These are phyloP conservation scores for Oophaga sylvatica DNA, from an alignment of 2,797 vertebrate species.

Conservation along the genomic window DNA sequence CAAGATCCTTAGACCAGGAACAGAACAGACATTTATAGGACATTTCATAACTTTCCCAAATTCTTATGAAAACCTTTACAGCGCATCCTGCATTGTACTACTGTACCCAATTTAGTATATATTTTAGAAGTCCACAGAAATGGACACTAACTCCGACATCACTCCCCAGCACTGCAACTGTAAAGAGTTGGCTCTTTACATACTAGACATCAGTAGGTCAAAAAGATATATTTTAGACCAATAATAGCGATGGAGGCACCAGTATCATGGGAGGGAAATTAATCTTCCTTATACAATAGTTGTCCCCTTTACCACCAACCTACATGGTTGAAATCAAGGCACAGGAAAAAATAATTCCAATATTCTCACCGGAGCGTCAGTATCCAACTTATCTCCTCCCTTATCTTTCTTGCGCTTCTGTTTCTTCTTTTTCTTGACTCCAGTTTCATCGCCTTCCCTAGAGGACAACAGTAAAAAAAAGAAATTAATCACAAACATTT, in stretches of 20 bases:
- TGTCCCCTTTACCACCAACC: not conserved
- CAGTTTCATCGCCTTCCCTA: slow-evolving; percentile 87
- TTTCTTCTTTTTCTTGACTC: slow-evolving; percentile 98
- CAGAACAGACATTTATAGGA: too few relatives aligned
- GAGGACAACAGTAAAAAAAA: slow-evolving; percentile 65
- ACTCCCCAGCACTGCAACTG: not conserved
- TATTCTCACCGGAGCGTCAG: slow-evolving; percentile 54
- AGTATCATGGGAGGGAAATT: not conserved
- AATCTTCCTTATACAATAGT: not conserved
- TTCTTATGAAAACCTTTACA: too few relatives aligned
- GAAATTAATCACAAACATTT: not conserved
- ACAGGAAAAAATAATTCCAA: not conserved
- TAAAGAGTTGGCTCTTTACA: not conserved
- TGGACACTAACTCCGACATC: too few relatives aligned
- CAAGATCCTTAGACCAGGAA: too few relatives aligned
- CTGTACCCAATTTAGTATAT: too few relatives aligned
- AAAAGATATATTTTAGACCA: not conserved
- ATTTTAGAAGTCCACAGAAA: too few relatives aligned
- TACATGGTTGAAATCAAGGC: not conserved
- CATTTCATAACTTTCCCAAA: too few relatives aligned
- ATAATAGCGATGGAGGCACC: not conserved
- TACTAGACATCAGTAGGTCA: not conserved
- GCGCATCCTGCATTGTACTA: too few relatives aligned
- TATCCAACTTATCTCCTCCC: slow-evolving; percentile 77
- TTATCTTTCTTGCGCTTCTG: slow-evolving; percentile 96